Evolutionary conservation across 2,888 invertebrate species (phyloP), one percentile per base, ranked within the genome.

Genomic region (Drosophila lutescens): DNA sequence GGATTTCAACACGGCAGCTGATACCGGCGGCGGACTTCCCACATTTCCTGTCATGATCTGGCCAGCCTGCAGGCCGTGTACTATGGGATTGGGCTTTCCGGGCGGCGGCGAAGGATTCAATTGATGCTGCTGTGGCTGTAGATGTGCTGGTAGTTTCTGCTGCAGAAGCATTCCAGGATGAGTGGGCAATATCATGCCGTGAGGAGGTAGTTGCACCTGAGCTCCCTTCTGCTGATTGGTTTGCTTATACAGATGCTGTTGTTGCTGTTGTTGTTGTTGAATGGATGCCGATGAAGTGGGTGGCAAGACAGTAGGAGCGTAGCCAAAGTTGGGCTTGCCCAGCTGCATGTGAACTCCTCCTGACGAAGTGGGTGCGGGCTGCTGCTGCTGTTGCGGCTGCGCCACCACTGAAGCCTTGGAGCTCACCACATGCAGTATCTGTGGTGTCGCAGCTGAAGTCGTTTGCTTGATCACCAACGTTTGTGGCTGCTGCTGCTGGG

Each of bases 1-100:
- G 2, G 89, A 77, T 23, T 90, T 91, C 30, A 84, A 47, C 15
- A 79, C 58, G 1, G 80, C 57, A 10, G 58, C 57, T n/a, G 65
- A 46, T 2, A 74, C 70, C 8, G 93, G 92, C 4, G 94, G 94
- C 74, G 94, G 93, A 90, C 94, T 94, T 7, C 94, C 93, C 13
- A 94, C 93, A 15, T 93, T 93, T 9, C 93, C 93, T 5, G 93
- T 91, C 66, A 89, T 15, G 36, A 94, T 91, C 61, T 86, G 76
- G n/a, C 93, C 93, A 5, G 88, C 59, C 65, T 90, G 90, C 4
- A 91, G 68, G 13, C 60, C 84, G 50, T 91, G 91, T 26, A 91
- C 80, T 53, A 86, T 90, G 2, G 93, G 91, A 87, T 81, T 90
- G 20, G 90, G 88, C 80, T 93, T 90, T 7, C 67, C 79, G 0